A percentile compares a stretch with the other conserved stretches of the same genome.
Conservation (phyloP, 92 coral and sea anemone genomes). For the Zoanthus gigantus region DNA sequence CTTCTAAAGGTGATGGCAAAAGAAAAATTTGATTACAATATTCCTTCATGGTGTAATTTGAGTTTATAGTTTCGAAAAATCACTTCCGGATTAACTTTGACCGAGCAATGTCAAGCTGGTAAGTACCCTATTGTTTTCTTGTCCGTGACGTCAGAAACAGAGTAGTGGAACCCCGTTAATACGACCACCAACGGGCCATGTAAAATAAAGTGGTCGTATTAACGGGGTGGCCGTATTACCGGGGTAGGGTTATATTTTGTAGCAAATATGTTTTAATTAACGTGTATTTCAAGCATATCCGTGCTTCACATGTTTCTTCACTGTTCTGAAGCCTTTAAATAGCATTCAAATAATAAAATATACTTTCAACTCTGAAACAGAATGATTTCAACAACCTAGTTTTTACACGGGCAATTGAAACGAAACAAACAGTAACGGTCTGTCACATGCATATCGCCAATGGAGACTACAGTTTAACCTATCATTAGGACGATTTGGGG, state of each 20-base stretch:
- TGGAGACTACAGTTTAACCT: constrained; percentile 3
- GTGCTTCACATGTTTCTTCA: too few relatives aligned
- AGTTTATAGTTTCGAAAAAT: too few relatives aligned
- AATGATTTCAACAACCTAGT: too few relatives aligned
- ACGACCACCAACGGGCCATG: background rate
- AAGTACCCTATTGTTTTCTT: too few relatives aligned
- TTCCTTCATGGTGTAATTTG: too few relatives aligned
- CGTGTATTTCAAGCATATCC: constrained; percentile 22
- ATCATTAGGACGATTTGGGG: constrained; percentile 13
- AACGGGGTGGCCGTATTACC: constrained; percentile 2
- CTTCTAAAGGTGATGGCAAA: too few relatives aligned
- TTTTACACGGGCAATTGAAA: too few relatives aligned
- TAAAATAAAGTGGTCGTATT: constrained; percentile 11
- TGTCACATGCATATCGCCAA: background rate
- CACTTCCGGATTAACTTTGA: too few relatives aligned
- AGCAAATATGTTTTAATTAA: constrained; percentile 7
- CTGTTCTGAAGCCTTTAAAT: constrained; percentile 27
- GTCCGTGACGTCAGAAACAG: too few relatives aligned
- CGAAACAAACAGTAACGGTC: too few relatives aligned
- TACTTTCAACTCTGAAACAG: constrained; percentile 5
- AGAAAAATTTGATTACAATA: too few relatives aligned
- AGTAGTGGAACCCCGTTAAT: constrained; percentile 1
- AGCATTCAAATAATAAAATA: constrained; percentile 17
- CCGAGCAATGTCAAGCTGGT: too few relatives aligned
- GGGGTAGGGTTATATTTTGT: constrained; percentile 24